Conservation (phyloP, 1,140 invertebrate genomes). For the Seison nebaliae region DNA sequence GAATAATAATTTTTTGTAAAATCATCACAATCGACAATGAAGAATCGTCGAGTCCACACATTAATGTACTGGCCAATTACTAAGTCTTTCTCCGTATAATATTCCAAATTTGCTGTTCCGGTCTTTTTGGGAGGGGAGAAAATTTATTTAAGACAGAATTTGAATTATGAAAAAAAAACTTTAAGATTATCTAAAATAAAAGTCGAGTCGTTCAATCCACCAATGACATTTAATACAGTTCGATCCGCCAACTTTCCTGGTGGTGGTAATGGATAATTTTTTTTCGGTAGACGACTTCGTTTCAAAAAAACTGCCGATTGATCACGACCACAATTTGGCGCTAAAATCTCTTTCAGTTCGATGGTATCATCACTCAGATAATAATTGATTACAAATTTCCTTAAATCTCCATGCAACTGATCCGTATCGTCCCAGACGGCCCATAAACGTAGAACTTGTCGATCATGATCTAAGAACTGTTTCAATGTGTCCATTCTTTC, state of each 20-base stretch:
- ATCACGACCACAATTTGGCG: slow-evolving; percentile 25
- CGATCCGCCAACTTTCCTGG: slow-evolving; percentile 35
- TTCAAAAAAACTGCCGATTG: slow-evolving; percentile 23
- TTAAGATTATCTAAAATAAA: slow-evolving; percentile 31
- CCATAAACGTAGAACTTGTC: slow-evolving; percentile 27
- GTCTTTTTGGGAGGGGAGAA: too few species aligned
- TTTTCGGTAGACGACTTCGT: slow-evolving; percentile 23
- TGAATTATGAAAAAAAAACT: slow-evolving; percentile 18
- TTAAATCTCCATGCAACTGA: slow-evolving; percentile 25
- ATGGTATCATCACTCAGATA: slow-evolving; percentile 28
- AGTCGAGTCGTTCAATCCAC: slow-evolving; percentile 34
- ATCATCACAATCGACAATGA: slow-evolving; percentile 25
- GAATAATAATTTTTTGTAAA: slow-evolving; percentile 32
- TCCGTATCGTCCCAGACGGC: slow-evolving; percentile 29
- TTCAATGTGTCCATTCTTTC: slow-evolving; percentile 27
- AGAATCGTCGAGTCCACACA: slow-evolving; percentile 22
- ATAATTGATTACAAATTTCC: slow-evolving; percentile 27
- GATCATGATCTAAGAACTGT: slow-evolving; percentile 28
- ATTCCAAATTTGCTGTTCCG: slow-evolving; percentile 27
- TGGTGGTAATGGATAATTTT: slow-evolving; percentile 27
- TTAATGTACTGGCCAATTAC: slow-evolving; percentile 30
- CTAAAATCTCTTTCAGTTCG: slow-evolving; percentile 24
- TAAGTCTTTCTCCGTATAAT: slow-evolving; percentile 45
- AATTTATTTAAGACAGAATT: too few species aligned
- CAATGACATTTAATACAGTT: slow-evolving; percentile 45